phyloP scores from a whole-genome alignment of 2,888 invertebrate genomes.

The Priocnemis perturbator region DNA sequence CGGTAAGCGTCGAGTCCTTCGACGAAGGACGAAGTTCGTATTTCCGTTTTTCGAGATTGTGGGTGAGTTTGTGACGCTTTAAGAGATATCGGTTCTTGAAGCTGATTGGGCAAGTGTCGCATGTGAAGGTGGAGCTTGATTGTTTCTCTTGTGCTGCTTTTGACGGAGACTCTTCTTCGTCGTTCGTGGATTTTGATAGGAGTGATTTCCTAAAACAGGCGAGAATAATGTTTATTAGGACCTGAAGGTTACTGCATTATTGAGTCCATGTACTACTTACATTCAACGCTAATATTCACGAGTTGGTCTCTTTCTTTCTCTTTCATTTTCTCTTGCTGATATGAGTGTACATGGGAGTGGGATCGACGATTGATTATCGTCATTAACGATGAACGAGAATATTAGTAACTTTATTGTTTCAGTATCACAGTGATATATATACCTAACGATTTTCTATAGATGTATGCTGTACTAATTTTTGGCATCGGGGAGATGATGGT shows the following conservation, averaged over 20 bases:
- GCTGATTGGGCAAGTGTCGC: slow-evolving; percentile 25
- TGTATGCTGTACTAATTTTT: no score
- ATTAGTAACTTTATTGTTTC: neutral
- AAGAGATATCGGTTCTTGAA: slow-evolving; percentile 30
- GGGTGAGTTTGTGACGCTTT: slow-evolving; percentile 20
- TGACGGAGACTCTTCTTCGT: neutral
- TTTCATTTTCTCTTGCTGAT: no score
- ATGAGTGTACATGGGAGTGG: no score
- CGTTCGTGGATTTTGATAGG: neutral
- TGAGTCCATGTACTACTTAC: slow-evolving; percentile 42
- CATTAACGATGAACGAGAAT: neutral
- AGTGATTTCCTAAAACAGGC: slow-evolving; percentile 45
- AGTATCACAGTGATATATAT: neutral
- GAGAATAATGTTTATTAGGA: slow-evolving; percentile 40
- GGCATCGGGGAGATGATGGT: no score
- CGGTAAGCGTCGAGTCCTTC: neutral
- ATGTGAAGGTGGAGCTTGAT: neutral
- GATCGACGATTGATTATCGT: no score
- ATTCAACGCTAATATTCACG: slow-evolving; percentile 38
- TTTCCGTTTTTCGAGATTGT: slow-evolving; percentile 9
- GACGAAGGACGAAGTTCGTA: neutral
- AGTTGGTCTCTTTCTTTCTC: neutral
- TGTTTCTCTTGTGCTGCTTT: neutral
- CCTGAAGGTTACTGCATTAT: slow-evolving; percentile 6
- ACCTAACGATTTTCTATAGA: no score